Conservation (phyloP, 2,113 vertebrate genomes). For the Pandion haliaetus region DNA sequence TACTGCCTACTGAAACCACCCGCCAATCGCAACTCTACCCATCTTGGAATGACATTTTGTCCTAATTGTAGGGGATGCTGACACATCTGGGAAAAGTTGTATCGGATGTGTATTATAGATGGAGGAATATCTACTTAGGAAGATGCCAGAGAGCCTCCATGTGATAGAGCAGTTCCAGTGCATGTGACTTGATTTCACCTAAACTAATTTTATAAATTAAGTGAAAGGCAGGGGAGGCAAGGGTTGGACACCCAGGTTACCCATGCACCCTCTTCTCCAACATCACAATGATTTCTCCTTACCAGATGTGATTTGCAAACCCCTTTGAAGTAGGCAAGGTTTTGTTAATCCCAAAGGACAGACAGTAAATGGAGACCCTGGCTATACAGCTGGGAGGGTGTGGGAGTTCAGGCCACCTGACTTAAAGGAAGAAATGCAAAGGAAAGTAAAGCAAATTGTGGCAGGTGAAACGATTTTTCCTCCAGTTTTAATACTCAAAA, state of each 20-base stretch:
- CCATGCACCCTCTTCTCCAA: neutral
- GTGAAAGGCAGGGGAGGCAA: neutral
- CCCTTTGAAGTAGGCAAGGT: neutral
- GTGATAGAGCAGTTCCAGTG: neutral
- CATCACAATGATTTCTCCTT: neutral
- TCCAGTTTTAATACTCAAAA: neutral
- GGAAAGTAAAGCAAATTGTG: neutral
- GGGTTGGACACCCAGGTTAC: neutral
- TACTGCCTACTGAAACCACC: neutral
- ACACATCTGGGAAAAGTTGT: fast-evolving
- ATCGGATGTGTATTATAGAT: neutral
- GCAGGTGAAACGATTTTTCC: neutral
- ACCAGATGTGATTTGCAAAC: neutral
- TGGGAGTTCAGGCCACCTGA: too few relatives aligned
- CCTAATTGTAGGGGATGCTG: neutral
- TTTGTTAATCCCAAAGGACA: neutral
- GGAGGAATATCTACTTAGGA: neutral
- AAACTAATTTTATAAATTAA: neutral
- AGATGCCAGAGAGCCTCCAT: fast-evolving
- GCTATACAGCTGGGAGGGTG: neutral
- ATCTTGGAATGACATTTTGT: neutral
- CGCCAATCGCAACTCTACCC: fast-evolving
- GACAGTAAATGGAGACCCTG: neutral
- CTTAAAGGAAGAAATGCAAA: neutral
- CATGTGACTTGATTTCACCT: neutral